phyloP scores from a whole-genome alignment of 2,113 vertebrate genomes.

The Mixornis gularis region DNA sequence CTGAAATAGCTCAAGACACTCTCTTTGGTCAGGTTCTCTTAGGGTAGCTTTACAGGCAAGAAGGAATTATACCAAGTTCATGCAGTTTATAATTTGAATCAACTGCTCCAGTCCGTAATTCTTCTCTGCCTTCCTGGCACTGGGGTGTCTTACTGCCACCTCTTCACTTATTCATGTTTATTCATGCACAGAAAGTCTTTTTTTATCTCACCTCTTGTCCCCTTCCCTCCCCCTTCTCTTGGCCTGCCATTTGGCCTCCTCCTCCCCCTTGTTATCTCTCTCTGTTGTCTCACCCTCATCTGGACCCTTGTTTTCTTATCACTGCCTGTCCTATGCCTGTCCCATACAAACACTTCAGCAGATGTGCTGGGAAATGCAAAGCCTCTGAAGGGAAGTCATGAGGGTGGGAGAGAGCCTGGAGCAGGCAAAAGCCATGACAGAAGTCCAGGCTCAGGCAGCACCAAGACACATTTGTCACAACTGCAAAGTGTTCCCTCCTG shows the following conservation, averaged over 20 bases:
- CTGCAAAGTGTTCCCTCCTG: background rate
- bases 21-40: background rate
- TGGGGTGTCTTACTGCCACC: background rate
- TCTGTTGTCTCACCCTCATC: conserved; percentile 8
- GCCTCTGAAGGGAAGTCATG: background rate
- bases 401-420: background rate
- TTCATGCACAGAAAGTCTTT: conserved; percentile 20
- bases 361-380: conserved; percentile 14
- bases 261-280: conserved; percentile 7
- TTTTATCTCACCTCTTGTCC: conserved; percentile 14
- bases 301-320: conserved; percentile 47
- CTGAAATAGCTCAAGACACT: background rate
- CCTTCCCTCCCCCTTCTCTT: background rate
- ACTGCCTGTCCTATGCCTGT: background rate
- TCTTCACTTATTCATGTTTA: conserved; percentile 30
- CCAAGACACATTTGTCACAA: background rate
- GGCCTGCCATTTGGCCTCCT: conserved; percentile 42
- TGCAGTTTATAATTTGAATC: background rate
- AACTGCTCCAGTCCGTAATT: background rate
- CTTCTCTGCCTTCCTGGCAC: background rate
- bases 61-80: background rate
- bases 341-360: background rate
- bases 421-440: background rate
- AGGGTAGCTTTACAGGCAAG: background rate
- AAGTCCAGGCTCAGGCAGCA: background rate